phyloP scores from a whole-genome alignment of 2,797 vertebrate species.

The Balearica regulorum region DNA sequence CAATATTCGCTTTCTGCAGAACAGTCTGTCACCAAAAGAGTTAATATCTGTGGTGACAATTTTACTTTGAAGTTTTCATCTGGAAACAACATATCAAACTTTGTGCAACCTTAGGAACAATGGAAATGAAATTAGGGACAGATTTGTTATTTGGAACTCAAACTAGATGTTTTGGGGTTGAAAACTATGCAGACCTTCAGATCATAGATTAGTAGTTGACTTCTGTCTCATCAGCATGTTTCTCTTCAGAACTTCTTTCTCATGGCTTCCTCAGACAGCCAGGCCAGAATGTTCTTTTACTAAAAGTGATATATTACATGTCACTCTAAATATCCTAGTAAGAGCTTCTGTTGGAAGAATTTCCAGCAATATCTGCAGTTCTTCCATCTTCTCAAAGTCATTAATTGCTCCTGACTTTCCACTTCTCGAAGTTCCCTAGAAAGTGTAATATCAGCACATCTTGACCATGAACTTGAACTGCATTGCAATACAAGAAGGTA shows the following conservation, averaged over 20 bases:
- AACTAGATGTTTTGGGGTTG: neutral
- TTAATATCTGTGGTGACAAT: neutral
- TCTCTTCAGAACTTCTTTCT: neutral
- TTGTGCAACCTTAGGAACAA: neutral
- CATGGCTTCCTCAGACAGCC: neutral
- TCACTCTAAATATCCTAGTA: slow-evolving; percentile 20
- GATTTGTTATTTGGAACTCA: neutral
- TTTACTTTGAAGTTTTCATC: neutral
- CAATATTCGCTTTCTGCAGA: neutral
- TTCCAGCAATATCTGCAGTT: slow-evolving; percentile 47
- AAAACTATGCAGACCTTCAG: neutral
- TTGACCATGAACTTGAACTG: slow-evolving; percentile 22
- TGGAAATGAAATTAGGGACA: neutral
- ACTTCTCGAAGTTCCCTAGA: slow-evolving; percentile 11
- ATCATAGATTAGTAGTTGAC: neutral
- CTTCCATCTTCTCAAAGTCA: slow-evolving; percentile 20
- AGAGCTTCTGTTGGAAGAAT: slow-evolving; percentile 46
- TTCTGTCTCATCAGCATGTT: neutral
- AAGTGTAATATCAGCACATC: slow-evolving; percentile 46
- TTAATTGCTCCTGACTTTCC: slow-evolving; percentile 33
- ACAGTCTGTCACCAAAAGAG: neutral
- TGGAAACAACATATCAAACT: neutral
- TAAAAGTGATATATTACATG: slow-evolving; percentile 39
- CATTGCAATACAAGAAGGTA: neutral
- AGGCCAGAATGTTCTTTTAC: slow-evolving; percentile 17